Percentiles rank a stretch among this genome's conserved stretches.
phyloP scores from a whole-genome alignment of 2,888 invertebrate genomes.

The Pedicia rivosa region DNA sequence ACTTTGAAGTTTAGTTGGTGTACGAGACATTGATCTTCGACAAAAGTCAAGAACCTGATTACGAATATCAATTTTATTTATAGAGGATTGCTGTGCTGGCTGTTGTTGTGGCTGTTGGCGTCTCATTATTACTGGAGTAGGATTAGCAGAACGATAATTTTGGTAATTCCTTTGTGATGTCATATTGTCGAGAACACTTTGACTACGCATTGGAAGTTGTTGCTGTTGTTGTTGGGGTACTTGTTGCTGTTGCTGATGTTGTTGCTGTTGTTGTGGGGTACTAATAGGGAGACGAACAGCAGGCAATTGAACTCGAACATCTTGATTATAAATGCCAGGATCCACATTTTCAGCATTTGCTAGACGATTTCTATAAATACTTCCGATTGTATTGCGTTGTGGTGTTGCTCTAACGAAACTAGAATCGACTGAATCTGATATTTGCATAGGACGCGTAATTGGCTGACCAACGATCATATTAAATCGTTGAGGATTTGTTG shows the following conservation, averaged over 20 bases:
- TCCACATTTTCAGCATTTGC: conserved; percentile 11
- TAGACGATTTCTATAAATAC: conserved; percentile 19
- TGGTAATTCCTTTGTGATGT: background rate
- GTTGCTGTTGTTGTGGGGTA: background rate
- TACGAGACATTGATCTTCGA: conserved; percentile 25
- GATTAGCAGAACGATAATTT: conserved; percentile 1
- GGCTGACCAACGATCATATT: too few relatives aligned
- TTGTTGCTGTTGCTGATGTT: background rate
- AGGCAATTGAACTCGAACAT: background rate
- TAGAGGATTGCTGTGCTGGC: conserved; percentile 18
- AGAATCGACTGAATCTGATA: too few relatives aligned
- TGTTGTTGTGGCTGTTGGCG: conserved; percentile 12
- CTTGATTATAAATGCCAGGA: background rate
- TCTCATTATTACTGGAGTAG: conserved; percentile 14
- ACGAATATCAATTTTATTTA: conserved; percentile 23
- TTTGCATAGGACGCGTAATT: too few relatives aligned
- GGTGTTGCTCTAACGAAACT: conserved; percentile 23
- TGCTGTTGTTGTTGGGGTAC: background rate
- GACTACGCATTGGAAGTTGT: conserved; percentile 19
- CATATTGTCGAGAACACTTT: conserved; percentile 26
- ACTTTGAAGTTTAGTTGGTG: conserved; percentile 16
- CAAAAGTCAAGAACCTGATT: conserved; percentile 29
- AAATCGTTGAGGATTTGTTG: conserved; percentile 1
- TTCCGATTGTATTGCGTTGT: conserved; percentile 26
- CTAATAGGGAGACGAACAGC: background rate